These are phyloP conservation scores for Hecatera dysodea DNA, from an alignment of 2,888 invertebrate genomes.

Conservation along the genomic window DNA sequence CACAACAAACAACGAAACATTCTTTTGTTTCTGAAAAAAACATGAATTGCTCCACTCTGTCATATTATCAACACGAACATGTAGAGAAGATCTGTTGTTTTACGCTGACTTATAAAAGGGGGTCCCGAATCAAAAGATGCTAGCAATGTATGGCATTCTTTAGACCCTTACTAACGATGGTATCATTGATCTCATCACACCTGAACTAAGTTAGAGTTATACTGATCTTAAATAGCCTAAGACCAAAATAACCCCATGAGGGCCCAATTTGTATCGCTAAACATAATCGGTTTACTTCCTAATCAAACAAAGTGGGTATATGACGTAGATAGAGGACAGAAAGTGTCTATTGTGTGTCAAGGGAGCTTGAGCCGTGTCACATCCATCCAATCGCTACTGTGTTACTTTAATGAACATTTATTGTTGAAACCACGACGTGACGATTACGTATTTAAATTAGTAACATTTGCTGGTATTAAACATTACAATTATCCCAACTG, in stretches of 20 bases:
- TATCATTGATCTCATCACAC: neutral
- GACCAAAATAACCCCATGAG: neutral
- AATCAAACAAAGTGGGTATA: slow-evolving; percentile 28
- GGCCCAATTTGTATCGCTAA: neutral
- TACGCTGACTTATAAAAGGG: neutral
- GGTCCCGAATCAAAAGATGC: neutral
- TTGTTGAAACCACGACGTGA: slow-evolving; percentile 72
- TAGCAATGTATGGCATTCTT: neutral
- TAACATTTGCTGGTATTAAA: slow-evolving; percentile 74
- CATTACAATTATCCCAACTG: slow-evolving; percentile 74
- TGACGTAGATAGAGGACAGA: slow-evolving; percentile 14
- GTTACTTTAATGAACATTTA: slow-evolving; percentile 76
- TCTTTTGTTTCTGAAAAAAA: slow-evolving; percentile 27
- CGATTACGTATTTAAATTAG: slow-evolving; percentile 75
- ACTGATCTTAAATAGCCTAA: neutral
- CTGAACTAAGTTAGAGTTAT: neutral
- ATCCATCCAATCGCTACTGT: slow-evolving; percentile 50
- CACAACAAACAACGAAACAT: slow-evolving; percentile 54
- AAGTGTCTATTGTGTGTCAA: slow-evolving; percentile 32
- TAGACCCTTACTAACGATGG: neutral
- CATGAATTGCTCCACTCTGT: slow-evolving; percentile 25
- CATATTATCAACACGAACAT: slow-evolving; percentile 18
- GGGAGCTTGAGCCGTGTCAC: slow-evolving; percentile 15
- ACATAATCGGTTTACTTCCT: slow-evolving; percentile 17
- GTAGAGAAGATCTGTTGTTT: neutral